Conservation (phyloP, 2,113 vertebrate species). For the Hucho hucho region DNA sequence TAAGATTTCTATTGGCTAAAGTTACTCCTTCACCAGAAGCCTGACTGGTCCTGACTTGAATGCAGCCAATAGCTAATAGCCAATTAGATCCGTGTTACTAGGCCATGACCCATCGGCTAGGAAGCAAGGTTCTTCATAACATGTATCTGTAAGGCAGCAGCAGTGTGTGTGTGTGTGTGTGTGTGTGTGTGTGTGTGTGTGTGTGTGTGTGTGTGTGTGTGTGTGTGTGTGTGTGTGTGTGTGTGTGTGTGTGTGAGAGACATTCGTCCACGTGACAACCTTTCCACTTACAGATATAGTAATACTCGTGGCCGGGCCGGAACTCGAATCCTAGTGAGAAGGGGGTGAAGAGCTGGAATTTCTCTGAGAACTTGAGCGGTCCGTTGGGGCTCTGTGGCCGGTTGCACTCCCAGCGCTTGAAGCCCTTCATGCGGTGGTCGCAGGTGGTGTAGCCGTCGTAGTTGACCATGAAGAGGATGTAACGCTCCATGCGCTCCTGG, state of each 20-base stretch:
- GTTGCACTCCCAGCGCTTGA: slow-evolving; percentile 98
- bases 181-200: neutral
- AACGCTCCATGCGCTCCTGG: slow-evolving; percentile 81
- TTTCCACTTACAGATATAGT: slow-evolving; percentile 79
- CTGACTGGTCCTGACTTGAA: neutral
- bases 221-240: slow-evolving; percentile 12
- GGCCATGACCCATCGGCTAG: neutral
- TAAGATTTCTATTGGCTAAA: neutral
- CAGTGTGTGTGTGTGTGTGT: slow-evolving; percentile 21
- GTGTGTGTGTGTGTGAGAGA: slow-evolving; percentile 3
- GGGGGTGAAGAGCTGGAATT: slow-evolving; percentile 97
- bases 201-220: neutral
- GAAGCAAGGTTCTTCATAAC: too few species aligned
- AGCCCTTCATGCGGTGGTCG: slow-evolving; percentile 86
- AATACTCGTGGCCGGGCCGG: slow-evolving; percentile 91
- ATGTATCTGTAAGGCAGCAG: too few species aligned
- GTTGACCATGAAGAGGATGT: slow-evolving; percentile 95
- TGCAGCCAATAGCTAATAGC: neutral
- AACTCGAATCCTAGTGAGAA: slow-evolving; percentile 98
- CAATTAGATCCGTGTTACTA: neutral
- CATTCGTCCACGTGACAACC: neutral
- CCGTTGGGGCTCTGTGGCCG: slow-evolving; percentile 84
- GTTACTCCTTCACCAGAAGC: neutral
- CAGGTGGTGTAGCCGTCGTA: slow-evolving; percentile 87
- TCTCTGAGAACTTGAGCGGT: slow-evolving; percentile 94